Evolutionary conservation across 2,113 vertebrate species (phyloP).

Genomic region (Chaetops frenatus): DNA sequence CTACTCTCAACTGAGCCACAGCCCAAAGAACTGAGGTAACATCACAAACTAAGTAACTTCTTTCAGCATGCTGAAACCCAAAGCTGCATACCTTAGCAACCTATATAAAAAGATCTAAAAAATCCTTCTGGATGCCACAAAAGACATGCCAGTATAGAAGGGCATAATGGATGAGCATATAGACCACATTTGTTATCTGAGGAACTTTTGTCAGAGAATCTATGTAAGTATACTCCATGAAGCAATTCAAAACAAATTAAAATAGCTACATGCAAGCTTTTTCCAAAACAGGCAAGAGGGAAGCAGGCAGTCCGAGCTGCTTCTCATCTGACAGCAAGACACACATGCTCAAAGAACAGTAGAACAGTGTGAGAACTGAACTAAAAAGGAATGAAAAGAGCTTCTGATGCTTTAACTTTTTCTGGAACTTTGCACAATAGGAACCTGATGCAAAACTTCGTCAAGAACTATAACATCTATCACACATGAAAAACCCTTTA

Average conservation of each 20-base stretch:
- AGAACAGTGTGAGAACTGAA: background rate
- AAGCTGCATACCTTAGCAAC: background rate
- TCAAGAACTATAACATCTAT: background rate
- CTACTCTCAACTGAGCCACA: background rate
- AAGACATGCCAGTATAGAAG: background rate
- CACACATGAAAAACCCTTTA: background rate
- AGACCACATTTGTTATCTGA: background rate
- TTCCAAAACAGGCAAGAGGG: background rate
- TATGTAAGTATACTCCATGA: accelerated
- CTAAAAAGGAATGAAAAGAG: background rate
- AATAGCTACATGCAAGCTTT: background rate
- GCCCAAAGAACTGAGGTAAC: background rate
- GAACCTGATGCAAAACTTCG: background rate
- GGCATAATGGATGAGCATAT: background rate
- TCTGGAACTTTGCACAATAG: background rate
- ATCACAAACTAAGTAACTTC: background rate
- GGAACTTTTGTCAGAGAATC: background rate
- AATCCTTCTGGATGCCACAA: background rate
- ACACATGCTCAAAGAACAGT: background rate
- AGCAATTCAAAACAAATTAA: background rate
- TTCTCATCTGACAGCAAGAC: background rate
- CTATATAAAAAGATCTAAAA: background rate
- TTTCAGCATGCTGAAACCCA: accelerated
- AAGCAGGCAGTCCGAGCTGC: background rate
- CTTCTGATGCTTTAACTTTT: background rate